Evolutionary conservation across 35 echinoderm and acorn worm species (phyloP).

Genomic region (Chiridota heheva): DNA sequence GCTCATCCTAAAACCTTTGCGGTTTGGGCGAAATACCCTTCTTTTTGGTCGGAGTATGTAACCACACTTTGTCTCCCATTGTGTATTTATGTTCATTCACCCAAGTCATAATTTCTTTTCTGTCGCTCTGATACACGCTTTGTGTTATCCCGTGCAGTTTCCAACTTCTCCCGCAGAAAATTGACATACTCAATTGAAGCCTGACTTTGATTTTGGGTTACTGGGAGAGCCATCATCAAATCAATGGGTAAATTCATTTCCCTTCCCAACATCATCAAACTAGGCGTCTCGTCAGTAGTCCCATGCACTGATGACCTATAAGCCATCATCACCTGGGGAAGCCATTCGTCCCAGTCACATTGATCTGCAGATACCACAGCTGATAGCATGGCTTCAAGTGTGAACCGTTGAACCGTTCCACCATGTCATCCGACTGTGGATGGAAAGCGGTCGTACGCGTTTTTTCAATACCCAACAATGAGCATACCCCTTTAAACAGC

Average conservation of each 20-base stretch:
- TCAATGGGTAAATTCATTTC: conserved; percentile 1
- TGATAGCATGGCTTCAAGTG: background rate
- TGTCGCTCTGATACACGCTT: too few relatives aligned
- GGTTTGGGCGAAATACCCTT: too few relatives aligned
- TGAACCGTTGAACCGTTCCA: conserved; percentile 13
- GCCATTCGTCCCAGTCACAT: conserved; percentile 39
- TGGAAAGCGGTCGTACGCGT: background rate
- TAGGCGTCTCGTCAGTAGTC: conserved; percentile 17
- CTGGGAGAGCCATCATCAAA: too few relatives aligned
- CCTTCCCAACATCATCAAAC: conserved; percentile 29
- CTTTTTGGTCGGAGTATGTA: too few relatives aligned
- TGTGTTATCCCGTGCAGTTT: too few relatives aligned
- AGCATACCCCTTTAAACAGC: background rate
- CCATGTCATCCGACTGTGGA: background rate
- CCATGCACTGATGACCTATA: conserved; percentile 23
- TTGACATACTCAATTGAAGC: too few relatives aligned
- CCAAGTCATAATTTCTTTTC: too few relatives aligned
- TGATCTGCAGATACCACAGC: background rate
- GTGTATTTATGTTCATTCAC: too few relatives aligned
- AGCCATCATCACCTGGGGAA: conserved; percentile 38
- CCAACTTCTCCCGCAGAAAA: too few relatives aligned
- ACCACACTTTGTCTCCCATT: too few relatives aligned
- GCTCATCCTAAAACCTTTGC: too few relatives aligned
- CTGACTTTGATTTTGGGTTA: too few relatives aligned
- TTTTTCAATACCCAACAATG: background rate